A percentile compares a stretch with the other conserved stretches of the same genome.
These are phyloP conservation scores for Oryzias melastigma DNA, from an alignment of 2,113 vertebrate species.

Conservation along the genomic window DNA sequence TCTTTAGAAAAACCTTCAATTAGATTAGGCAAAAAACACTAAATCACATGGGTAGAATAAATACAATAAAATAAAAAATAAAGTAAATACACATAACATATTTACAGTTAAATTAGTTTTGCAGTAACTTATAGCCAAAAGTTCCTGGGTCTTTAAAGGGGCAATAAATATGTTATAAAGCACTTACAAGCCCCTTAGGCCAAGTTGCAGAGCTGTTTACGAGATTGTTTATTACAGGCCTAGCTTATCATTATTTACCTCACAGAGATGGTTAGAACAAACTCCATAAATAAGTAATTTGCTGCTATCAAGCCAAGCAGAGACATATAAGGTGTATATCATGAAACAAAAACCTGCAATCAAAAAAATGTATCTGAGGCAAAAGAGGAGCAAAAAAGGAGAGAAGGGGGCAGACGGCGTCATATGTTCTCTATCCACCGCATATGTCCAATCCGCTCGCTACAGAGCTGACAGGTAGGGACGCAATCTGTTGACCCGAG, in stretches of 20 bases:
- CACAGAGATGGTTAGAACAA: constrained; percentile 56
- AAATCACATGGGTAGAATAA: constrained; percentile 53
- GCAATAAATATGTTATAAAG: constrained; percentile 79
- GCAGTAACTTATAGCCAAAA: constrained; percentile 60
- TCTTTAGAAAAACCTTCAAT: constrained; percentile 18
- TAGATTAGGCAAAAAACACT: constrained; percentile 30
- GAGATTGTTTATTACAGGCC: constrained; percentile 76
- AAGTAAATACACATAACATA: constrained; percentile 62
- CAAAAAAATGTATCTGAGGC: constrained; percentile 37
- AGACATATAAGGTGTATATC: constrained; percentile 15
- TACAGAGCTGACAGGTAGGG: constrained; percentile 59
- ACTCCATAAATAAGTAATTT: constrained; percentile 57
- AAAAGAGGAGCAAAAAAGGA: constrained; percentile 23
- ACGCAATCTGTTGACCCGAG: constrained; percentile 57
- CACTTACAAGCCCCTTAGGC: constrained; percentile 71
- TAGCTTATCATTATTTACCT: constrained; percentile 71
- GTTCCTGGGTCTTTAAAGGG: constrained; percentile 66
- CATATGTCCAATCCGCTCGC: constrained; percentile 56
- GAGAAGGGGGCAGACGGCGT: constrained; percentile 39
- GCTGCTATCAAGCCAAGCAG: constrained; percentile 38
- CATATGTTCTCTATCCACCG: constrained; percentile 48
- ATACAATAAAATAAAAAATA: constrained; percentile 49
- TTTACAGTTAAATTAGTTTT: constrained; percentile 61
- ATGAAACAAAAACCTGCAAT: constrained; percentile 20
- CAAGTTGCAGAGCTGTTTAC: constrained; percentile 73